Evolutionary conservation across 1,140 invertebrate genomes (phyloP).

Genomic region (Drusus annulatus): DNA sequence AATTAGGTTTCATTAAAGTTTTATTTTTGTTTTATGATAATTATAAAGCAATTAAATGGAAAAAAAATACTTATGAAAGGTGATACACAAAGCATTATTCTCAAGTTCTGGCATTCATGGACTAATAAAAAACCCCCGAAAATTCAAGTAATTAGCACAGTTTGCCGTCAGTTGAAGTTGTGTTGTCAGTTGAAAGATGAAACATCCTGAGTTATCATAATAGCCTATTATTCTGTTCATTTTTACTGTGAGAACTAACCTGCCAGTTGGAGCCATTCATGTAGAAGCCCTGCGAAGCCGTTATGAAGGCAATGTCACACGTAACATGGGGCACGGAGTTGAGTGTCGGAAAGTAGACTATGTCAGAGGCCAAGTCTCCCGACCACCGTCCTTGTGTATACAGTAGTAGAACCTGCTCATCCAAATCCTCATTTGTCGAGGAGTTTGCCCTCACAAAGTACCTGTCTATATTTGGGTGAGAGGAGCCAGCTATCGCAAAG

Average conservation of each 20-base stretch:
- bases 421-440: constrained; percentile 35
- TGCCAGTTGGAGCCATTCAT: constrained; percentile 59
- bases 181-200: no score
- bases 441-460: constrained; percentile 49
- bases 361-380: constrained; percentile 51
- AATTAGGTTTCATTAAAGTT: no score
- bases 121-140: no score
- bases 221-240: no score
- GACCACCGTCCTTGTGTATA: constrained; percentile 57
- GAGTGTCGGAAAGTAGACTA: constrained; percentile 54
- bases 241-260: constrained; percentile 34
- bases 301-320: constrained; percentile 56
- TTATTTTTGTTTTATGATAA: no score
- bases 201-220: no score
- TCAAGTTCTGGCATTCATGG: no score
- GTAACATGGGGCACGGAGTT: constrained; percentile 55
- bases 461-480: constrained; percentile 50
- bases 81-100: not conserved
- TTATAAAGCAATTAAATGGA: no score
- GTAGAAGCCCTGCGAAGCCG: constrained; percentile 48
- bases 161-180: no score
- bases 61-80: no score
- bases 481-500: constrained; percentile 54
- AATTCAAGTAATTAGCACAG: no score
- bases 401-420: constrained; percentile 42